Evolutionary conservation across 2,113 vertebrate genomes (phyloP).

Genomic region (Arothron firmamentum): DNA sequence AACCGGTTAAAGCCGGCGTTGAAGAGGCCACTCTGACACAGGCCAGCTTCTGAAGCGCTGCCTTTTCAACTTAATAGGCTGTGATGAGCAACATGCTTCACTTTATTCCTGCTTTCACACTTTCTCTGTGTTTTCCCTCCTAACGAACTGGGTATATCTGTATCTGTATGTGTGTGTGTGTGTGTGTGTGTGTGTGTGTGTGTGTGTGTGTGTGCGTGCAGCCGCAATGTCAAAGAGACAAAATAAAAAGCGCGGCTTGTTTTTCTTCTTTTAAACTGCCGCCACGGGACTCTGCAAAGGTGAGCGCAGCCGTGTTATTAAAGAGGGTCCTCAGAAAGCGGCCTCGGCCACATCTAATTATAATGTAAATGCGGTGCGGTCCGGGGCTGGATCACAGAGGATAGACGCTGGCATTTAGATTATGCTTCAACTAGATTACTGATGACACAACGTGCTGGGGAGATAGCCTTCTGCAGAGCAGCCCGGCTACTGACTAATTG

Average conservation of each 20-base stretch:
- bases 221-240: conserved; percentile 71
- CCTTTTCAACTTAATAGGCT: conserved; percentile 28
- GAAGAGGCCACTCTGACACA: too few species aligned
- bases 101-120: conserved; percentile 38
- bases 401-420: conserved; percentile 77
- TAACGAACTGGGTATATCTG: too few species aligned
- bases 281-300: conserved; percentile 62
- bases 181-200: conserved; percentile 10
- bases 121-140: conserved; percentile 16
- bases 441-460: conserved; percentile 69
- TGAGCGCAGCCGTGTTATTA: conserved; percentile 66
- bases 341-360: conserved; percentile 67
- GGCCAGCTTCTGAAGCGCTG: too few species aligned
- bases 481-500: conserved; percentile 68
- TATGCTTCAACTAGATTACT: conserved; percentile 72
- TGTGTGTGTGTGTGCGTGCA: conserved; percentile 18
- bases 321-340: conserved; percentile 62
- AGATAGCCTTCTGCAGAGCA: conserved; percentile 68
- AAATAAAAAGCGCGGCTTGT: conserved; percentile 58
- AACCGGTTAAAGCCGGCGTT: background rate
- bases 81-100: conserved; percentile 7
- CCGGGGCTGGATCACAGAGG: conserved; percentile 65
- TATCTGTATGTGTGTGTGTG: too few species aligned
- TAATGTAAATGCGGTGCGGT: conserved; percentile 71
- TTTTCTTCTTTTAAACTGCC: conserved; percentile 49